Base-by-base conservation (phyloP, 2,797 vertebrate species). In the Acropternis orthonyx region DNA sequence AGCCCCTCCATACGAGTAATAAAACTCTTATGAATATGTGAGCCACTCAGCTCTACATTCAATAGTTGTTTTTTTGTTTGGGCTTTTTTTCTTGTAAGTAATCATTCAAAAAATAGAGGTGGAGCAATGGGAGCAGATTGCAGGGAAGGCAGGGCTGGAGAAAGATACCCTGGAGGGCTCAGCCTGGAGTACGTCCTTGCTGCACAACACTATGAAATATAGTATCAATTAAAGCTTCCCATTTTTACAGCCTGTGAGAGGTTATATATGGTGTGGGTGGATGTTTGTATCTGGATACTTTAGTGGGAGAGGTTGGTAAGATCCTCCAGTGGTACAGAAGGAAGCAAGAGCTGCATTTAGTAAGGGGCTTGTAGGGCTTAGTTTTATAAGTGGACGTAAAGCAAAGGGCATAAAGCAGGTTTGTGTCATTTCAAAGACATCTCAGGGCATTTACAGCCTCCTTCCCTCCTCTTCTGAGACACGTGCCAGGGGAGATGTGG, bases 191-290 rank as follows among this genome's bases (percentile, higher is more conserved):
- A 63, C 2, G 93, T 95, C 96, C 93, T 96, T 97, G 95, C 96
- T 90, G 66, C 78, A 76, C 82, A 72, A 55, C 85, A 56, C 39
- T 65, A 65, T 97, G 96, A 98, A 98, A 97, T 98, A 97, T 85
- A 78, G 93, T 71, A 85, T 95, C 96, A 95, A 96, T 98, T 97
- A 95, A 96, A 97, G 88, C 76, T 92, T 95, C 92, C 62, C 58
- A 5, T 79, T 95, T 97, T 96, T 95, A 83, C 82, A 61, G 86
- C 87, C 89, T 94, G 61, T 27, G 6, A 91, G 88, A 82, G 55
- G 75, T 97, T 96, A 93, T 96, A 75, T 93, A 94, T 2, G 69
- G 73, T 62, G 80, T 87, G 80, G 93, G 92, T 77, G 90, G 88
- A 71, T 89, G 77, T 89, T 94, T 94, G 73, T 83, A 82, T 85